These are phyloP conservation scores for Lobophora halterata DNA, from an alignment of 2,888 invertebrate genomes.

Conservation along the genomic window DNA sequence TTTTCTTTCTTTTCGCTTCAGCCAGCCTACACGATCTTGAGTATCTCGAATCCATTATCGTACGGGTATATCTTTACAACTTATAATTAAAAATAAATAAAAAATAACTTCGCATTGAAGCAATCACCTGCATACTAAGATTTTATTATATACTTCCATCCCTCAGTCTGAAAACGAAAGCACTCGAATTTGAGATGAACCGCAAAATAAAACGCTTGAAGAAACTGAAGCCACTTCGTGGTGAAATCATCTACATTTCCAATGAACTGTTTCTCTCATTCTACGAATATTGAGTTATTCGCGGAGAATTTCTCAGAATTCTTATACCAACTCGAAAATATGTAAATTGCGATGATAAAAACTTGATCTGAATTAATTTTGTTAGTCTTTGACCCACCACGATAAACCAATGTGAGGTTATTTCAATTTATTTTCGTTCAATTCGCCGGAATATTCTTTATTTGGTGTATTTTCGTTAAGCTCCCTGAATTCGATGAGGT, in stretches of 20 bases:
- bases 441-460: constrained; percentile 6
- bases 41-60: too few species aligned
- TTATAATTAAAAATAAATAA: too few species aligned
- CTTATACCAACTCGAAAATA: constrained; percentile 12
- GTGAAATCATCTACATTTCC: constrained; percentile 19
- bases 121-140: constrained; percentile 1
- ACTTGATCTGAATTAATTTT: constrained; percentile 9
- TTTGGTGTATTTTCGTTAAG: background rate
- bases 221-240: constrained; percentile 9
- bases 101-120: background rate
- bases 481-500: constrained; percentile 3
- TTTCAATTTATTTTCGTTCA: constrained; percentile 5
- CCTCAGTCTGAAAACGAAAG: constrained; percentile 5
- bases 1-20: too few species aligned
- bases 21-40: too few species aligned
- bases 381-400: constrained; percentile 7
- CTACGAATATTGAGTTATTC: constrained; percentile 21
- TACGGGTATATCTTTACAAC: too few species aligned
- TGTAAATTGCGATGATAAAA: constrained; percentile 15
- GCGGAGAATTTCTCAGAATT: constrained; percentile 14
- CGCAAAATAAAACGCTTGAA: constrained; percentile 11
- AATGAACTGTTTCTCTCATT: constrained; percentile 19
- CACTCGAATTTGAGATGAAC: constrained; percentile 9
- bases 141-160: constrained; percentile 1
- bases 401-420: constrained; percentile 5